Conservation (phyloP, 2,797 vertebrate genomes). For the Percopsis omiscomaycus region DNA sequence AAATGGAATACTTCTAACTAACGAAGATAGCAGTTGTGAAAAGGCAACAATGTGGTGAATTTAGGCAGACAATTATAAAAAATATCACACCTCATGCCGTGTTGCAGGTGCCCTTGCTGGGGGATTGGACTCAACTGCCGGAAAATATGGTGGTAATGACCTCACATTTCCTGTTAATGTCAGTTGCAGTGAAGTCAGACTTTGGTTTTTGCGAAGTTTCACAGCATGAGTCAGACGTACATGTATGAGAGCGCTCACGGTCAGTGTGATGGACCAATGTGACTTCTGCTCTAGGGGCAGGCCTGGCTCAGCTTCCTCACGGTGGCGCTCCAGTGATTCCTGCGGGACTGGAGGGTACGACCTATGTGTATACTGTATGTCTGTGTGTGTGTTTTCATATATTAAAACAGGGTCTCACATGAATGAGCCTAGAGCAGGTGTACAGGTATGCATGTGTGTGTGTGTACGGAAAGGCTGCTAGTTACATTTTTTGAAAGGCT, state of each 20-base stretch:
- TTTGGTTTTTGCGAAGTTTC: too few species aligned
- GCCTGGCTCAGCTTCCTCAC: slow-evolving; percentile 66
- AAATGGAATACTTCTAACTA: too few species aligned
- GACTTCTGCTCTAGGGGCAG: slow-evolving; percentile 42
- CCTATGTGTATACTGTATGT: slow-evolving; percentile 9
- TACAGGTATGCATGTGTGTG: slow-evolving; percentile 4
- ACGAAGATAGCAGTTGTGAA: too few species aligned
- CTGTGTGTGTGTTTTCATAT: slow-evolving; percentile 10
- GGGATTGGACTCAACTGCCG: slow-evolving; percentile 65
- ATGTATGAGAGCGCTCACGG: too few species aligned
- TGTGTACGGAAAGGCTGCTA: not conserved
- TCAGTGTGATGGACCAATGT: too few species aligned
- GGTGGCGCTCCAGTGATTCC: slow-evolving; percentile 67
- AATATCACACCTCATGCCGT: slow-evolving; percentile 3
- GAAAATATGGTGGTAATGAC: slow-evolving; percentile 67
- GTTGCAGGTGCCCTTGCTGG: slow-evolving; percentile 61
- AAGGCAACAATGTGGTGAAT: too few species aligned
- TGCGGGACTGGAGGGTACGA: slow-evolving; percentile 73
- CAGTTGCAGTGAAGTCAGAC: not conserved
- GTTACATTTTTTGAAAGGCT: not conserved
- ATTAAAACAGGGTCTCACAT: slow-evolving; percentile 4
- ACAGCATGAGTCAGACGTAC: too few species aligned
- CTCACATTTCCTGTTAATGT: slow-evolving; percentile 11
- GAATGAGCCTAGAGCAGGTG: not conserved
- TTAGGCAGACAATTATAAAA: too few species aligned